phyloP scores from a whole-genome alignment of 2,888 invertebrate genomes.

The Lasioglossum vierecki region DNA sequence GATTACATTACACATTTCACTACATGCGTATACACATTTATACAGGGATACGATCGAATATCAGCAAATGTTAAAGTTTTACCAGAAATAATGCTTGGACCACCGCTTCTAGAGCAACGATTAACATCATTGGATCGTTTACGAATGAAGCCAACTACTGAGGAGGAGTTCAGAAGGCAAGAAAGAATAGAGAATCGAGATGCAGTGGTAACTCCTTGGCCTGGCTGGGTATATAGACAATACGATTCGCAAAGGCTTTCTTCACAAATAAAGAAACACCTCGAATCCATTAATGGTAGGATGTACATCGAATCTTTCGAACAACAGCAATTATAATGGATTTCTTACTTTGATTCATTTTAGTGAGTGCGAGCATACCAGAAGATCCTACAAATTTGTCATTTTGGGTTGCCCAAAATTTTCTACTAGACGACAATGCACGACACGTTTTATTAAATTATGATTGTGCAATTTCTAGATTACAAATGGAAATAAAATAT shows the following conservation, averaged over 20 bases:
- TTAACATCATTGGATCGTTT: constrained; percentile 77
- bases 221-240: constrained; percentile 88
- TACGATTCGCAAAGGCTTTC: constrained; percentile 86
- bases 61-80: constrained; percentile 87
- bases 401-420: constrained; percentile 92
- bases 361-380: constrained; percentile 85
- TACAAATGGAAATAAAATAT: constrained; percentile 86
- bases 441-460: constrained; percentile 87
- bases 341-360: constrained; percentile 32
- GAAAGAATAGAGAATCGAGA: constrained; percentile 81
- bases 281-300: constrained; percentile 79
- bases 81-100: constrained; percentile 87
- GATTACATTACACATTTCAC: not conserved
- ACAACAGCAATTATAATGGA: not conserved
- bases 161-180: constrained; percentile 68
- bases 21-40: not conserved
- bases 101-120: constrained; percentile 85
- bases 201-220: constrained; percentile 87
- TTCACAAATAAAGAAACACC: constrained; percentile 80
- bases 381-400: constrained; percentile 89
- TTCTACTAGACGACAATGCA: constrained; percentile 88
- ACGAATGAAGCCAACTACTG: constrained; percentile 67
- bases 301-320: constrained; percentile 39
- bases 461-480: constrained; percentile 88
- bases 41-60: constrained; percentile 70